These are phyloP conservation scores for Philopedon plagiatum DNA, from an alignment of 2,888 invertebrate species.

Conservation along the genomic window DNA sequence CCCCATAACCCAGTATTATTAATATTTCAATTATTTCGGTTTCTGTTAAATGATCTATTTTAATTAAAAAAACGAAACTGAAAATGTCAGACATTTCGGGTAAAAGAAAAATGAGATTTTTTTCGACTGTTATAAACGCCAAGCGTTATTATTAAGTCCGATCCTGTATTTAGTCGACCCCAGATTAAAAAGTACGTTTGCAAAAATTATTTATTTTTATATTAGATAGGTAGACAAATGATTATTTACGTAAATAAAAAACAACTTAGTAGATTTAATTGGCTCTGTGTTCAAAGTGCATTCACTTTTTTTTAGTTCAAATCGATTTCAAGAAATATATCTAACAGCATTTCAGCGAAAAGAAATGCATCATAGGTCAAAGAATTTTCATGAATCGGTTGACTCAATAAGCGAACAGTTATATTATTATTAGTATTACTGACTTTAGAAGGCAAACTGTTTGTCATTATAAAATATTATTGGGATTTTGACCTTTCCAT, in stretches of 20 bases:
- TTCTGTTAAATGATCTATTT: too few relatives aligned
- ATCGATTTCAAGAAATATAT: slow-evolving; percentile 18
- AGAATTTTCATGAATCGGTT: slow-evolving; percentile 22
- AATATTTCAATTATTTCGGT: too few relatives aligned
- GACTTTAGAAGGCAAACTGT: background rate
- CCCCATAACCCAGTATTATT: too few relatives aligned
- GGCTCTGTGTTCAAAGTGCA: slow-evolving; percentile 29
- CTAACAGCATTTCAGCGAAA: slow-evolving; percentile 26
- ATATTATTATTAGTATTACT: background rate
- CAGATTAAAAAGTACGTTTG: background rate
- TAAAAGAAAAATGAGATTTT: too few relatives aligned
- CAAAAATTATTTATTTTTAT: slow-evolving; percentile 15
- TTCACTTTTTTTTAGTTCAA: slow-evolving; percentile 34
- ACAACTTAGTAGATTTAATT: slow-evolving; percentile 9
- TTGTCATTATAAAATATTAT: slow-evolving; percentile 22
- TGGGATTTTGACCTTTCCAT: slow-evolving; percentile 7
- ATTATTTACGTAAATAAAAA: slow-evolving; percentile 8
- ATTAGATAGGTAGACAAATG: background rate
- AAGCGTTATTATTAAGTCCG: background rate
- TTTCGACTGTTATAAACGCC: too few relatives aligned
- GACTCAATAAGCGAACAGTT: slow-evolving; percentile 1
- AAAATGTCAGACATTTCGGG: too few relatives aligned
- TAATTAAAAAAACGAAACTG: too few relatives aligned
- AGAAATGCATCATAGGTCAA: slow-evolving; percentile 33
- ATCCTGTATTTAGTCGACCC: background rate